Base-by-base conservation (phyloP, 2,797 vertebrate genomes). In the Tarsius wallacei region DNA sequence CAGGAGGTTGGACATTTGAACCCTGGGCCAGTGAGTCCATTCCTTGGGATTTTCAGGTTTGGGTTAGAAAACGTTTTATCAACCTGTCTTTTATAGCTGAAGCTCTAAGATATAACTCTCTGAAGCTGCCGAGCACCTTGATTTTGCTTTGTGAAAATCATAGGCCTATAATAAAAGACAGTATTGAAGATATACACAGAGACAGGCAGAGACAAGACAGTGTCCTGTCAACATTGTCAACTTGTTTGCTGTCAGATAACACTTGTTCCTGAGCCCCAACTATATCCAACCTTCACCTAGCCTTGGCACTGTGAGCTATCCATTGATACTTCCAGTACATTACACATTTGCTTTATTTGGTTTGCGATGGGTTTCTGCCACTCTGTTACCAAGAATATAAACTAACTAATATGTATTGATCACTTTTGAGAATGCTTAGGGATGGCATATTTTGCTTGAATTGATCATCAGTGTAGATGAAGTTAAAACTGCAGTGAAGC, bases 321-420 rank as follows among this genome's bases (percentile, higher is more conserved):
- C 14, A 10, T 61, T 17, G 33, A 94, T 83, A 57, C 5, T 78
- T 64, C 19, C 22, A 74, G 13, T 55, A 47, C 26, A 81, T 33
- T 51, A 17, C 12, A 49, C 13, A 19, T 70, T 97, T 71, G 28
- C 49, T 70, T 64, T 53, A 31, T 78, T 91, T 57, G 5, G 8
- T 68, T 70, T 94, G 57, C 49, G n/a, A 49, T 85, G 24, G 6
- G 5, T 80, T 82, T 95, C 21, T 82, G 26, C 87, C 7, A 53
- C 49, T 95, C 53, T 94, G 33, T 85, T 42, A 94, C 28, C 42
- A 86, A 26, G 28, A 93, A 88, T 74, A 80, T 4, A 76, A 90
- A 49, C 22, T 21, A 78, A 89, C 49, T 59, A 85, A n/a, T 63
- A 66, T 73, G 11, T 57, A 31, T 15, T 80, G 28, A 68, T 68